phyloP scores from a whole-genome alignment of 1,140 invertebrate species.

The Drosophila simulans region DNA sequence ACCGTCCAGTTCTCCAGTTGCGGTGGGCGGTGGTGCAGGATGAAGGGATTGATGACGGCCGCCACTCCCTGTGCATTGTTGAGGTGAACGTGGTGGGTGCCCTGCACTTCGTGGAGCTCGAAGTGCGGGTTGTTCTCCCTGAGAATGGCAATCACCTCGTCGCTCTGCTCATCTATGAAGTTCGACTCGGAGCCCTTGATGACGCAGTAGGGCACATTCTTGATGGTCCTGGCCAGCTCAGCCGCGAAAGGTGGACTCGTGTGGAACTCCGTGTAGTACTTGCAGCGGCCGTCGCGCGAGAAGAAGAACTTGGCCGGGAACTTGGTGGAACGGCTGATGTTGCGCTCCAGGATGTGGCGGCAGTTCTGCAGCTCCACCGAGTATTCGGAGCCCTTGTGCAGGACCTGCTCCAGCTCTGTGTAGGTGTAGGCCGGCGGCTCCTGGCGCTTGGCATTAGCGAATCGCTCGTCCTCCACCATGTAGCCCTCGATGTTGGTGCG shows the following conservation, averaged over 20 bases:
- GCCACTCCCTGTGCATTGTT: slow-evolving; percentile 87
- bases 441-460: slow-evolving; percentile 64
- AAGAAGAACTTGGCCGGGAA: slow-evolving; percentile 87
- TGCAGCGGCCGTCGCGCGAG: slow-evolving; percentile 87
- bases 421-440: slow-evolving; percentile 87
- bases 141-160: slow-evolving; percentile 86
- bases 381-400: slow-evolving; percentile 85
- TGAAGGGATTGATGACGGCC: slow-evolving; percentile 86
- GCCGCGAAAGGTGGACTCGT: slow-evolving; percentile 65
- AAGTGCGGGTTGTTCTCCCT: slow-evolving; percentile 86
- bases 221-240: slow-evolving; percentile 68
- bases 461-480: slow-evolving; percentile 76
- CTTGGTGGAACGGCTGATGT: slow-evolving; percentile 85
- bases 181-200: slow-evolving; percentile 76
- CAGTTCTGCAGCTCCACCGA: slow-evolving; percentile 86
- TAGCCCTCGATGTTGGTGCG: slow-evolving; percentile 75
- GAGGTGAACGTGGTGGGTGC: slow-evolving; percentile 90
- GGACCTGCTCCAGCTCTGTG: slow-evolving; percentile 86
- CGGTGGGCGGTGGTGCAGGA: slow-evolving; percentile 82
- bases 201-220: slow-evolving; percentile 75
- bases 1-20: slow-evolving; percentile 68
- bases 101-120: slow-evolving; percentile 87
- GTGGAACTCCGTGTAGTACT: slow-evolving; percentile 77
- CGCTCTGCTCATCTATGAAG: slow-evolving; percentile 64
- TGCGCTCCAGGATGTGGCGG: slow-evolving; percentile 86